A percentile compares a stretch with the other conserved stretches of the same genome.
Evolutionary conservation across 2,888 invertebrate species (phyloP).

Genomic region (Mamestra brassicae): DNA sequence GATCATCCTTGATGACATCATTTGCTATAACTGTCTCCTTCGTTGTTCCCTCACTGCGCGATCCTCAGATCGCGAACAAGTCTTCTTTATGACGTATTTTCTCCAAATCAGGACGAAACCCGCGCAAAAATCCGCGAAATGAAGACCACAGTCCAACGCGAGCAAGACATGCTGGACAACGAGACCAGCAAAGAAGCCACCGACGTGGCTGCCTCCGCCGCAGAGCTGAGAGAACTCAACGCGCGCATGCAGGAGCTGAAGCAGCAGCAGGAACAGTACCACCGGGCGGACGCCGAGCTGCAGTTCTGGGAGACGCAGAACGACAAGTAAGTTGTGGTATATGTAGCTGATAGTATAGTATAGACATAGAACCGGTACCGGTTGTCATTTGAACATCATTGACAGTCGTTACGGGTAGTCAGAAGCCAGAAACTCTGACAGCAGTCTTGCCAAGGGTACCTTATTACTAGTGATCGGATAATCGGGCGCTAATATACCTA

Average conservation of each 20-base stretch:
- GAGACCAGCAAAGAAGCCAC: slow-evolving; percentile 68
- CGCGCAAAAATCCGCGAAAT: slow-evolving; percentile 75
- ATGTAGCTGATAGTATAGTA: no score
- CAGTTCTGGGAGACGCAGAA: slow-evolving; percentile 79
- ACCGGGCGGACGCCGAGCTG: slow-evolving; percentile 67
- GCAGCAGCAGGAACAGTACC: slow-evolving; percentile 65
- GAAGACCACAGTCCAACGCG: slow-evolving; percentile 69
- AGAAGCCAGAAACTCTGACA: no score
- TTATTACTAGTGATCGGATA: no score
- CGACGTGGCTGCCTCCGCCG: slow-evolving; percentile 68
- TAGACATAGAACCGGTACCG: no score
- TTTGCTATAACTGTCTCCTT: no score
- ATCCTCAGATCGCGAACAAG: no score
- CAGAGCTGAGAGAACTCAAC: slow-evolving; percentile 59
- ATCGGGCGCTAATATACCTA: no score
- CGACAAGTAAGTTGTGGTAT: slow-evolving; percentile 67
- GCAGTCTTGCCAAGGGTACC: no score
- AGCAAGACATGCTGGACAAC: slow-evolving; percentile 69
- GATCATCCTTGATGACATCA: no score
- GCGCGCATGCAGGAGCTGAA: slow-evolving; percentile 64
- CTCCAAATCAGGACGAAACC: slow-evolving; percentile 75
- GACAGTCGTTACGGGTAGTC: no score
- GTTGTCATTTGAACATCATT: no score
- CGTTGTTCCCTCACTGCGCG: no score
- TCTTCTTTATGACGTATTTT: background rate